Percentiles rank a stretch among this genome's conserved stretches.
Evolutionary conservation across 2,797 vertebrate genomes (phyloP).

Genomic region (Enteromius argenteus): DNA sequence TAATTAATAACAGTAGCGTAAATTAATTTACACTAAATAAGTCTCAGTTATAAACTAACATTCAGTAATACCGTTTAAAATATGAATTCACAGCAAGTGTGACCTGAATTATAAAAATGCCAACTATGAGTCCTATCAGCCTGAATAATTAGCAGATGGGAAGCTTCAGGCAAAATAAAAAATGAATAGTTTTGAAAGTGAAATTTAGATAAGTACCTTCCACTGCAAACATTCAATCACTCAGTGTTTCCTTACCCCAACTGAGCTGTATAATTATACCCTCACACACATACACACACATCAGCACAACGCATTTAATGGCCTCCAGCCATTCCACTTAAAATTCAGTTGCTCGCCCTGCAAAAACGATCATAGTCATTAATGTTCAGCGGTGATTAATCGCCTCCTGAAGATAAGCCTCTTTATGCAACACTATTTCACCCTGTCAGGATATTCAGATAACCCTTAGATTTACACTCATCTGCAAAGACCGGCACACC

Average conservation of each 20-base stretch:
- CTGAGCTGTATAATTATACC: slow-evolving; percentile 51
- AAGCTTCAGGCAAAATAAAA: slow-evolving; percentile 43
- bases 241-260: slow-evolving; percentile 32
- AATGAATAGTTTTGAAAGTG: slow-evolving; percentile 27
- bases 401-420: slow-evolving; percentile 43
- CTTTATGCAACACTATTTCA: slow-evolving; percentile 46
- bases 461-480: slow-evolving; percentile 33
- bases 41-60: not conserved
- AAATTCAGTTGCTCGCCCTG: slow-evolving; percentile 54
- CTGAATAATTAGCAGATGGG: slow-evolving; percentile 51
- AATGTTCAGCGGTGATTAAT: slow-evolving; percentile 58
- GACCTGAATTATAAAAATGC: slow-evolving; percentile 46
- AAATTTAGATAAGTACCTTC: slow-evolving; percentile 47
- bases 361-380: slow-evolving; percentile 60
- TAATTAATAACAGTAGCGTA: not conserved
- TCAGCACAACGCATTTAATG: slow-evolving; percentile 29
- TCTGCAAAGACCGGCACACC: not conserved
- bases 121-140: slow-evolving; percentile 45
- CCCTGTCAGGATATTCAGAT: slow-evolving; percentile 20
- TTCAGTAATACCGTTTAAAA: not conserved
- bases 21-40: not conserved
- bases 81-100: not conserved
- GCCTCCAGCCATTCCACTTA: slow-evolving; percentile 52
- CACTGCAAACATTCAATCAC: slow-evolving; percentile 47
- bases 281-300: not conserved